Percentiles rank a stretch among this genome's conserved stretches.
Conservation (phyloP, 2,113 vertebrate species). For the Notiomystis cincta region DNA sequence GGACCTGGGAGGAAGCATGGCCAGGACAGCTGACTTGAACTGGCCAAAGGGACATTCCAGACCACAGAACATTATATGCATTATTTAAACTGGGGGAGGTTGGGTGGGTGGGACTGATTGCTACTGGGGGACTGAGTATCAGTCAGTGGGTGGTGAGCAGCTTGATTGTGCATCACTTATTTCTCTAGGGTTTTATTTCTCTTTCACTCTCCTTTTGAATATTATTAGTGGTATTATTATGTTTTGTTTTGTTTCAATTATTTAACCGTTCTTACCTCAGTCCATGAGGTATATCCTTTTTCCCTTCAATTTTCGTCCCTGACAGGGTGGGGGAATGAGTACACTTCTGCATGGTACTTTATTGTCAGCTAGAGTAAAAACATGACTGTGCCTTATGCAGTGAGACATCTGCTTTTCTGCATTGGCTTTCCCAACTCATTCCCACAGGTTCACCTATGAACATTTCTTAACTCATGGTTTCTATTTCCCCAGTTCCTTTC, state of each 20-base stretch:
- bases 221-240: neutral
- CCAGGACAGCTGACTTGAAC: neutral
- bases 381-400: neutral
- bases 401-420: neutral
- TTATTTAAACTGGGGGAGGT: neutral
- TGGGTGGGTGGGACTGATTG: neutral
- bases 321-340: neutral
- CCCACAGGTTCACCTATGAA: neutral
- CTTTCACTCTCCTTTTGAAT: neutral
- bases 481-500: neutral
- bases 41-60: neutral
- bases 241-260: neutral
- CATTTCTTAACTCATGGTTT: neutral
- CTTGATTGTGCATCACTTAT: neutral
- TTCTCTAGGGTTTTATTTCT: neutral
- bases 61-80: accelerated
- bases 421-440: neutral
- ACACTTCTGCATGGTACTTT: neutral
- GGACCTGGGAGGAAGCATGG: neutral
- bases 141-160: neutral
- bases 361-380: neutral
- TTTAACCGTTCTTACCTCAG: neutral
- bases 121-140: neutral
- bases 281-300: neutral
- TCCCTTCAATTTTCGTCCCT: neutral